A percentile compares a stretch with the other conserved stretches of the same genome.
phyloP scores from a whole-genome alignment of 2,888 invertebrate genomes.

The Latheticus oryzae region DNA sequence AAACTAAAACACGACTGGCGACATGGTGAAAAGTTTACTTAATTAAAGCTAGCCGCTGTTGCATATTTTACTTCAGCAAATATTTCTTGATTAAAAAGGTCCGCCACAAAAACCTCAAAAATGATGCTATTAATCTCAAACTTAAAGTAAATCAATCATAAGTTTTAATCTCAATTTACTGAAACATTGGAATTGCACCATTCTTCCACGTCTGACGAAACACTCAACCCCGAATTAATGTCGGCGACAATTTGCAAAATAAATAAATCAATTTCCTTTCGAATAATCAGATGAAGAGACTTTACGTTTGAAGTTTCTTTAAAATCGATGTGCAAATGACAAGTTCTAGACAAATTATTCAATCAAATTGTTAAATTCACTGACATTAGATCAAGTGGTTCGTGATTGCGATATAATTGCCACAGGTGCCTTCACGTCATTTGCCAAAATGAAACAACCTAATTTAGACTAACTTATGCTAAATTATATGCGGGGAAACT shows the following conservation, averaged over 20 bases:
- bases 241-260: constrained; percentile 12
- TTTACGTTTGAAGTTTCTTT: too few relatives aligned
- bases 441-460: too few relatives aligned
- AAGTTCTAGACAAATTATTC: constrained; percentile 7
- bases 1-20: constrained; percentile 1
- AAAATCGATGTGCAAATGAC: constrained; percentile 12
- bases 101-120: constrained; percentile 12
- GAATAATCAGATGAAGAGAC: constrained; percentile 7
- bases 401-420: constrained; percentile 3
- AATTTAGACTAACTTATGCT: too few relatives aligned
- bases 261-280: constrained; percentile 10
- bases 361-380: constrained; percentile 6
- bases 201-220: constrained; percentile 5
- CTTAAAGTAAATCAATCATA: constrained; percentile 23
- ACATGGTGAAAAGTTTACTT: constrained; percentile 9
- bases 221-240: constrained; percentile 15
- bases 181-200: not conserved
- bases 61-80: constrained; percentile 4
- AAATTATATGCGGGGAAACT: too few relatives aligned
- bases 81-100: not conserved
- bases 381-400: constrained; percentile 8
- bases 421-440: too few relatives aligned
- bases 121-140: constrained; percentile 12
- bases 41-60: constrained; percentile 3
- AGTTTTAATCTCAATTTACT: constrained; percentile 16